Percentiles rank a stretch among this genome's conserved stretches.
phyloP scores from a whole-genome alignment of 2,113 vertebrate species.

The Dinomys branickii region DNA sequence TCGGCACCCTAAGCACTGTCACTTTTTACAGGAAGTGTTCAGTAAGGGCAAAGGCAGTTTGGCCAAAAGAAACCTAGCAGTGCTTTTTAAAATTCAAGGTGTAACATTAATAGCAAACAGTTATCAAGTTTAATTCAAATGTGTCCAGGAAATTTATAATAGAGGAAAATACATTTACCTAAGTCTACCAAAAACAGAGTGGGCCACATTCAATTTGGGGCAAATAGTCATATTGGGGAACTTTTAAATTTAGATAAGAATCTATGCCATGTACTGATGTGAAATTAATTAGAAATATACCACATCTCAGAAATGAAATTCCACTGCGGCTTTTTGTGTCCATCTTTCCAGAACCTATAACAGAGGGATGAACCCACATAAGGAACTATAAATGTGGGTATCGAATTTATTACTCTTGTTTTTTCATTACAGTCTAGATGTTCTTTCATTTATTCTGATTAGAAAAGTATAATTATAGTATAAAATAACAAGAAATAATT shows the following conservation, averaged over 20 bases:
- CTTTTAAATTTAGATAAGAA: conserved; percentile 24
- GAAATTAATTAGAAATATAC: not conserved
- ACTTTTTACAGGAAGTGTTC: conserved; percentile 60
- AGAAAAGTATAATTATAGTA: not conserved
- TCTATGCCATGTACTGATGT: not conserved
- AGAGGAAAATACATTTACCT: not conserved
- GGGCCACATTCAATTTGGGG: not conserved
- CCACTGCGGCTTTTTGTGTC: not conserved
- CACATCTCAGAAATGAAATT: not conserved
- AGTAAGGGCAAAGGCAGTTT: not conserved
- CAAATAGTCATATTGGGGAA: not conserved
- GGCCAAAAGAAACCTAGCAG: conserved; percentile 53
- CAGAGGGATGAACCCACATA: not conserved
- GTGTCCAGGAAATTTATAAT: not conserved
- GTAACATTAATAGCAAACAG: conserved; percentile 6
- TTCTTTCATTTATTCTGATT: not conserved
- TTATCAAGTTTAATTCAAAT: not conserved
- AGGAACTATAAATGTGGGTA: not conserved
- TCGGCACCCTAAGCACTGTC: conserved; percentile 58
- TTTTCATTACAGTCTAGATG: not conserved
- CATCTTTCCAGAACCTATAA: not conserved
- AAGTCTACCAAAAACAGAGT: not conserved
- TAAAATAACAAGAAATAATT: not conserved
- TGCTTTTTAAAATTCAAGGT: conserved; percentile 36
- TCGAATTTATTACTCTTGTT: not conserved